Base-by-base conservation (phyloP, 2,797 vertebrate species). In the Hozukius guyotensis region DNA sequence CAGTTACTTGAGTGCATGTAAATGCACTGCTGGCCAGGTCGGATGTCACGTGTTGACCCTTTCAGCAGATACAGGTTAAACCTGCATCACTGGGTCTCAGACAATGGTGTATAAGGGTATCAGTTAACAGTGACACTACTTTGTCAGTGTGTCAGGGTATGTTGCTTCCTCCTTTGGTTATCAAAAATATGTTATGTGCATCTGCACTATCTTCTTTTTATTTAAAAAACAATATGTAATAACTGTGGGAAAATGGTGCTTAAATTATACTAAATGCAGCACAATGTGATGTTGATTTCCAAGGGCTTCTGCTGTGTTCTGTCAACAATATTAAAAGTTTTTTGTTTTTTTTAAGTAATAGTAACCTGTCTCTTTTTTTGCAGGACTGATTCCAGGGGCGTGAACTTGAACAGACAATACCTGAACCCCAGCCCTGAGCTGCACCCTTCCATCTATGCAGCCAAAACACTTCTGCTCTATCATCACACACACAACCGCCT, bases 391-490 rank as follows among this genome's bases (percentile, higher is more conserved):
- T 97, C 98, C 0, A 96, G 97, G 0, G 98, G 98, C 22, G 97
- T 99, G 71, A 99, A 99, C 88, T 91, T 99, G 82, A 99, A 99
- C 92, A 96, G 98, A 24, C 98, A 99, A 90, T 99, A 99, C 78
- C 92, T 98, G 70, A 97, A 96, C 88, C 98, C 98, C 0, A 98
- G 97, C 2, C 96, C 96, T 0, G 93, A 97, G 82, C 95, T 99
- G 77, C 98, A 99, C 89, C 98, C 98, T 0, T 98, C 98, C 0
- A 97, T 99, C 77, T 99, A 97, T 0, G 98, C 96, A 2, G 98
- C 97, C 73, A 99, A 99, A 86, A 89, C 97, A 0, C 89, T 99
- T 20, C 92, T 99, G 36, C 97, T 99, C 31, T 99, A 98, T 91
- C 97, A 99, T 93, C 98, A 99, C 27, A 76, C 95, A 10, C 96